phyloP scores from a whole-genome alignment of 2,888 invertebrate species.

The Teleogryllus oceanicus region DNA sequence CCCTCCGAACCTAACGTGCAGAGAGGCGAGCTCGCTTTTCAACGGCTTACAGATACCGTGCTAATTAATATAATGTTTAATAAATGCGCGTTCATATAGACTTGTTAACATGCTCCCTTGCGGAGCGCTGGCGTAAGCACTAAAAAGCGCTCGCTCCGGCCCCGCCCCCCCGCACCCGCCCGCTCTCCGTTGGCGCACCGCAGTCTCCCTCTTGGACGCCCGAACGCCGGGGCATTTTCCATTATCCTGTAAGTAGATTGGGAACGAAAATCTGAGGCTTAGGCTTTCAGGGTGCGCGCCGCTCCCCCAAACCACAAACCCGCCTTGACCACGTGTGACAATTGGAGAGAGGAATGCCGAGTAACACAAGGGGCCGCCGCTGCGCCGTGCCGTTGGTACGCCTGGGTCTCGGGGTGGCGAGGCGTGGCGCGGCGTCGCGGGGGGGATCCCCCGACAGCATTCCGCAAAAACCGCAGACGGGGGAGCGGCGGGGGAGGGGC shows the following conservation, averaged over 20 bases:
- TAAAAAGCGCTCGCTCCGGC: neutral
- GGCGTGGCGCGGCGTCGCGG: too few relatives aligned
- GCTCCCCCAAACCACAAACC: neutral
- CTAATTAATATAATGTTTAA: neutral
- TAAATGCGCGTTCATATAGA: neutral
- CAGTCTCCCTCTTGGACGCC: neutral
- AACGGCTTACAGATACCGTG: neutral
- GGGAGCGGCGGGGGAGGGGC: too few relatives aligned
- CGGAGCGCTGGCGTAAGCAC: neutral
- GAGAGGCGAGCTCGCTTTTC: too few relatives aligned
- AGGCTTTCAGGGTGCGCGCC: neutral
- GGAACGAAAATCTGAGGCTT: slow-evolving; percentile 11
- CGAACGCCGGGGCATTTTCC: neutral
- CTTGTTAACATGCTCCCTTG: neutral
- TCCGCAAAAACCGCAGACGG: too few relatives aligned
- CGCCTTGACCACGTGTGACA: neutral
- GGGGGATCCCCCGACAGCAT: too few relatives aligned
- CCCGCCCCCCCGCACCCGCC: neutral
- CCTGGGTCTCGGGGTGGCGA: too few relatives aligned
- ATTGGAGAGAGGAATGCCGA: neutral
- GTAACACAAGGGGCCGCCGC: neutral
- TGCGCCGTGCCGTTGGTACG: neutral
- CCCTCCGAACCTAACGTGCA: too few relatives aligned
- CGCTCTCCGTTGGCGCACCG: neutral
- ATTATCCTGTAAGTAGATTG: slow-evolving; percentile 10